Evolutionary conservation across 2,113 vertebrate genomes (phyloP).

Genomic region (Taxidea taxus): DNA sequence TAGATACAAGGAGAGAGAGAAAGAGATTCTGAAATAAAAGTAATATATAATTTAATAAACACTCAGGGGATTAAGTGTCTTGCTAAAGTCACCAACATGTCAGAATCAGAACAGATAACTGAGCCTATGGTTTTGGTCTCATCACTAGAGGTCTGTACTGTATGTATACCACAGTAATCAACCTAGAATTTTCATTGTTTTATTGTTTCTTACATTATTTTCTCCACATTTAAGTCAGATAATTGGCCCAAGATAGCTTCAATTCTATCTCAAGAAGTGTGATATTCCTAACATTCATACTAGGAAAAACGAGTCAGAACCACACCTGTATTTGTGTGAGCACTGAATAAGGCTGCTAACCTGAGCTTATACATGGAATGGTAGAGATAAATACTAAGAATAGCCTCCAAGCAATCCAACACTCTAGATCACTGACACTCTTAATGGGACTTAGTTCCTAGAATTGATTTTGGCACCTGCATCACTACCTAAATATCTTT

Average conservation of each 20-base stretch:
- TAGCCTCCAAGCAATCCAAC: not conserved
- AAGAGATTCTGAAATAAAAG: not conserved
- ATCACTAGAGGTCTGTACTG: not conserved
- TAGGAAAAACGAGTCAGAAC: not conserved
- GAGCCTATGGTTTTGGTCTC: not conserved
- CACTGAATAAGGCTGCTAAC: not conserved
- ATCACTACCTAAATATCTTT: not conserved
- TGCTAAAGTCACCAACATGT: not conserved
- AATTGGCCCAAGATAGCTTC: not conserved
- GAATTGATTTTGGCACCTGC: not conserved
- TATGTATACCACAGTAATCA: not conserved
- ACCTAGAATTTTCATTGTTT: not conserved
- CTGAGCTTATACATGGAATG: not conserved
- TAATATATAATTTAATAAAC: not conserved
- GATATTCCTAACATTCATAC: not conserved
- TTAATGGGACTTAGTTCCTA: not conserved
- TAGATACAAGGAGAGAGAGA: accelerated
- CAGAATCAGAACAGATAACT: not conserved
- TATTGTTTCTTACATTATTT: not conserved
- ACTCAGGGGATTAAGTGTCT: not conserved
- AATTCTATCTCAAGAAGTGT: not conserved
- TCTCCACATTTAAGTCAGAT: not conserved
- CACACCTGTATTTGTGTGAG: not conserved
- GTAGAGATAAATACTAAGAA: not conserved
- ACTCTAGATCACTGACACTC: not conserved